Evolutionary conservation across 1,140 invertebrate genomes (phyloP), one percentile per base, ranked within the genome.

Genomic region (Cephus cinctus): DNA sequence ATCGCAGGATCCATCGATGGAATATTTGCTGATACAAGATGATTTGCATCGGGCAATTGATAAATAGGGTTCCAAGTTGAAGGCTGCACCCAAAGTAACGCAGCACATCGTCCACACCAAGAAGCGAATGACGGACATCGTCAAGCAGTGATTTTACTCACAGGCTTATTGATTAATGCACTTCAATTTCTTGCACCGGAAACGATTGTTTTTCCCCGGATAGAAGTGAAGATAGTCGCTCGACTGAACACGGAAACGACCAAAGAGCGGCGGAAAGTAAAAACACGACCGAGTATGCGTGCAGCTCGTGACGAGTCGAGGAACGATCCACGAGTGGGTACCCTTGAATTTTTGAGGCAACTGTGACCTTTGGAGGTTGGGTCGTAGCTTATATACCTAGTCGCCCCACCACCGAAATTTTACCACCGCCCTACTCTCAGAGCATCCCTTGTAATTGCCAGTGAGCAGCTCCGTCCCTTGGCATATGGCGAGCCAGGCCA

Each of bases 371-470:
- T 55, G 48, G 52, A 36, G 52, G 56, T 57, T 41, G 50, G 61
- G 52, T 55, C 53, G 56, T 60, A 60, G 59, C 57, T 72, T 73
- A 69, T 74, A 67, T 72, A 73, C 61, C 49, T 55, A 48, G 52
- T n/a, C 63, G 67, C 61, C 43, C 70, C 57, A 60, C 68, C 51
- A 51, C 42, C 25, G 35, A 19, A 53, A 50, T 61, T 61, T 36
- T 15, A 47, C 32, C 23, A 23, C 27, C 41, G 12, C 20, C 52
- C 46, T 16, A 27, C 22, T 32, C 15, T 27, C 44, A 49, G 42
- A 73, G 58, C 71, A 73, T 72, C 71, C 69, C 73, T 76, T 65
- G 65, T 72, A 70, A 74, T 75, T 73, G 67, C 70, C 66, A 59
- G 51, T 63, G 57, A 57, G 59, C 59, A 57, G 12, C 38, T 21